Percentiles rank a stretch among this genome's conserved stretches.
Evolutionary conservation across 2,888 invertebrate species (phyloP).

Genomic region (Microctonus aethiopoides): DNA sequence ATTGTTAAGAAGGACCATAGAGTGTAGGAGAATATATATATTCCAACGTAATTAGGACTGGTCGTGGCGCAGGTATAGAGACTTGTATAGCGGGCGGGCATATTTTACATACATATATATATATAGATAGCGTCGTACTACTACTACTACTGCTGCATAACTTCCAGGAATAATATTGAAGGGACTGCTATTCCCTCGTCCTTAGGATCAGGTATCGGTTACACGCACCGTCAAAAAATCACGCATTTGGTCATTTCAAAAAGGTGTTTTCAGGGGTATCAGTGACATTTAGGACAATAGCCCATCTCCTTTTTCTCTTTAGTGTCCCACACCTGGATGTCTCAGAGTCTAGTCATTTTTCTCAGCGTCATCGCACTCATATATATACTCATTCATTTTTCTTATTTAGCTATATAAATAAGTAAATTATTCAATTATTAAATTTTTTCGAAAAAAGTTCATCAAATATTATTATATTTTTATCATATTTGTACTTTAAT

Average conservation of each 20-base stretch:
- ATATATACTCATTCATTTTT: neutral
- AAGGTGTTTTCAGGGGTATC: conserved; percentile 53
- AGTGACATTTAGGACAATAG: conserved; percentile 54
- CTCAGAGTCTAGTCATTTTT: conserved; percentile 24
- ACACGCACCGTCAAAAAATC: conserved; percentile 49
- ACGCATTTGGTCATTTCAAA: conserved; percentile 27
- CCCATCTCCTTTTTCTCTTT: conserved; percentile 33
- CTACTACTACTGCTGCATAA: neutral
- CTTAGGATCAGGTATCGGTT: conserved; percentile 50
- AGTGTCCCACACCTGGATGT: conserved; percentile 48
- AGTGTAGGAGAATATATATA: neutral
- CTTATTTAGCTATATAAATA: no score
- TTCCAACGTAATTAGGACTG: neutral
- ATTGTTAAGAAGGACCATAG: neutral
- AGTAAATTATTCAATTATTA: no score
- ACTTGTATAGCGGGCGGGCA: neutral
- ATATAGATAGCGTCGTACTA: no score
- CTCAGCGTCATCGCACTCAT: no score
- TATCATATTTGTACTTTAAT: no score
- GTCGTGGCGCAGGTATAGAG: neutral
- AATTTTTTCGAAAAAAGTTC: no score
- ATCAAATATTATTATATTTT: no score
- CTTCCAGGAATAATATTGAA: neutral
- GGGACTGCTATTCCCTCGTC: neutral
- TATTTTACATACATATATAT: no score